phyloP scores from a whole-genome alignment of 2,888 invertebrate species.

The Lycocerus yunnanus region DNA sequence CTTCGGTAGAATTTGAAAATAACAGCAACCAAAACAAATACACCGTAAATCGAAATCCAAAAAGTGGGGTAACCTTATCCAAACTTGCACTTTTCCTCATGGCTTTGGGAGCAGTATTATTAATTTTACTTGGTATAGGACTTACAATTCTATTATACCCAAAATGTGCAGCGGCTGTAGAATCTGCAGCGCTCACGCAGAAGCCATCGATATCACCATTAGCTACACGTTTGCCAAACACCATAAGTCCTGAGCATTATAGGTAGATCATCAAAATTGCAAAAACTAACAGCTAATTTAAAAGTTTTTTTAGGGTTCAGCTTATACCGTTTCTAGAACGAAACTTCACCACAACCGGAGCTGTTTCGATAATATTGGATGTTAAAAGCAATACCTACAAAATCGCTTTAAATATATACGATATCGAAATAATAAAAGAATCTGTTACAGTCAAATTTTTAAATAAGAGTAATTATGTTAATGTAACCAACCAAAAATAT shows the following conservation, averaged over 20 bases:
- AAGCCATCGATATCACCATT: neutral
- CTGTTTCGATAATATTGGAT: constrained; percentile 53
- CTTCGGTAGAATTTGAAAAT: constrained; percentile 51
- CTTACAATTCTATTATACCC: constrained; percentile 52
- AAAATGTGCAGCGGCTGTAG: constrained; percentile 37
- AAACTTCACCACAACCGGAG: constrained; percentile 56
- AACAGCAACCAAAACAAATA: constrained; percentile 53
- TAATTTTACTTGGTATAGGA: constrained; percentile 50
- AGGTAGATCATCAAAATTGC: constrained; percentile 3
- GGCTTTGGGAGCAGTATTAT: constrained; percentile 48
- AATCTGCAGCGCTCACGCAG: constrained; percentile 31
- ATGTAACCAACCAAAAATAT: constrained; percentile 48
- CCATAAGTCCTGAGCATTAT: constrained; percentile 22
- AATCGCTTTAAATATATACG: constrained; percentile 55
- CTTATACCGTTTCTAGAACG: constrained; percentile 52
- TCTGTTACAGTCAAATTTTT: constrained; percentile 44
- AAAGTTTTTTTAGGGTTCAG: constrained; percentile 46
- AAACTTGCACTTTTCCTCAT: constrained; percentile 50
- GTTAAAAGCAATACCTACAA: constrained; percentile 52
- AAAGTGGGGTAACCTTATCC: constrained; percentile 47
- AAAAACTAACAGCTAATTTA: neutral
- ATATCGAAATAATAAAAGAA: constrained; percentile 53
- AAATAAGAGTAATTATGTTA: constrained; percentile 42
- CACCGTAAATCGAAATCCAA: constrained; percentile 47
- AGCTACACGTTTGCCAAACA: constrained; percentile 4